phyloP scores from a whole-genome alignment of 2,888 invertebrate genomes.

The Eudemis profundana region DNA sequence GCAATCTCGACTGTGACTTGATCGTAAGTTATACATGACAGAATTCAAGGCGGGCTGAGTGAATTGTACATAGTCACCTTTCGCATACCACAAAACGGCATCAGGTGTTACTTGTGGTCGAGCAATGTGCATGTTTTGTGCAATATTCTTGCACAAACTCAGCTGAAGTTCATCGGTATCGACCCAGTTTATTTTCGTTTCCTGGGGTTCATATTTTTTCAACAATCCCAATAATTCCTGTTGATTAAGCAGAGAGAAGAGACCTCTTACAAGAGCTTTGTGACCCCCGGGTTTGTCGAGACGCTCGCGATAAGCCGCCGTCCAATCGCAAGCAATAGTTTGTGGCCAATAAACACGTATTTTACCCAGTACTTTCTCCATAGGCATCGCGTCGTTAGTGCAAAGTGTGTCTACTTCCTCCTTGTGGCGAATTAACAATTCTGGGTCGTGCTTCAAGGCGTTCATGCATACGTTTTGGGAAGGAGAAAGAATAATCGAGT shows the following conservation, averaged over 20 bases:
- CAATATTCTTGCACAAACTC: conserved; percentile 63
- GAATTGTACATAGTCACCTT: conserved; percentile 71
- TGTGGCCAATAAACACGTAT: conserved; percentile 68
- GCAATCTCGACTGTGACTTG: conserved; percentile 52
- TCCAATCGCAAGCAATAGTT: conserved; percentile 59
- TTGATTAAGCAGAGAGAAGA: conserved; percentile 60
- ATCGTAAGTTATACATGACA: conserved; percentile 65
- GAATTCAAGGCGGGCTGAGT: conserved; percentile 68
- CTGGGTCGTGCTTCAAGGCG: conserved; percentile 69
- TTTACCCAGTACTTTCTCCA: conserved; percentile 59
- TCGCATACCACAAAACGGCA: conserved; percentile 62
- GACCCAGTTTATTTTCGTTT: conserved; percentile 65
- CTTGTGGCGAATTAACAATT: conserved; percentile 56
- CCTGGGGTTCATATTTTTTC: conserved; percentile 61
- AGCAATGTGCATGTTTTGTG: conserved; percentile 70
- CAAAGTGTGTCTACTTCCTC: conserved; percentile 55
- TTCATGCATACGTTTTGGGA: conserved; percentile 64
- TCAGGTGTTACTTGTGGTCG: conserved; percentile 68
- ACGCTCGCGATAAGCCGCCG: conserved; percentile 52
- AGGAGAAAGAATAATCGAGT: conserved; percentile 62
- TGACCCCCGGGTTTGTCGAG: conserved; percentile 56
- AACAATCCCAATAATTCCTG: conserved; percentile 57
- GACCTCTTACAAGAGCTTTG: conserved; percentile 59
- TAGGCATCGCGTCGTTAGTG: conserved; percentile 53
- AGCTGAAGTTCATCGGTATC: conserved; percentile 60